Evolutionary conservation across 2,113 vertebrate species (phyloP).

Genomic region (Eulacestoma nigropectus): DNA sequence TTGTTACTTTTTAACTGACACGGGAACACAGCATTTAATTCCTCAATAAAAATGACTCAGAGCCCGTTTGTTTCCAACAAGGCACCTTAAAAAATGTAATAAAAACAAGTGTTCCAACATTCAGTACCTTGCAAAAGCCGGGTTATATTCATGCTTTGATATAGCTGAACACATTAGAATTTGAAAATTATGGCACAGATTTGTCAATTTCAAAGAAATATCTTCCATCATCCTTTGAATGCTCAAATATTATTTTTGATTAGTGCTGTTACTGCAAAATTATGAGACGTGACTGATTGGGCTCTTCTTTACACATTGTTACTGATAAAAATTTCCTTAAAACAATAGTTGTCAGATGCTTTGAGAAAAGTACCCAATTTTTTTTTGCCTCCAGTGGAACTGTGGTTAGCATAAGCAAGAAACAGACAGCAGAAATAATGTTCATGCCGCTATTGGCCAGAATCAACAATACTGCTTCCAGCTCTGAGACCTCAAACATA

Average conservation of each 20-base stretch:
- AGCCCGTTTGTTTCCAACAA: background rate
- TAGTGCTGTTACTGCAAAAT: background rate
- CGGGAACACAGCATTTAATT: background rate
- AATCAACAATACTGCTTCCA: background rate
- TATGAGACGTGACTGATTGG: background rate
- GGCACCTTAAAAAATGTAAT: background rate
- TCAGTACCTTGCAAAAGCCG: background rate
- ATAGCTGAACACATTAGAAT: background rate
- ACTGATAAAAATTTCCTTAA: background rate
- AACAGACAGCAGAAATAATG: background rate
- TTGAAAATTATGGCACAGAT: background rate
- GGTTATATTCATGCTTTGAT: background rate
- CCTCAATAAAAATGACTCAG: background rate
- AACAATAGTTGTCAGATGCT: background rate
- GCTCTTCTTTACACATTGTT: background rate
- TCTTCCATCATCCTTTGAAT: background rate
- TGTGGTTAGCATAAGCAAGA: background rate
- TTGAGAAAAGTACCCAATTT: background rate
- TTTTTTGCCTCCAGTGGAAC: background rate
- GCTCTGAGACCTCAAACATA: background rate
- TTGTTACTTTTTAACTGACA: slow-evolving; percentile 10
- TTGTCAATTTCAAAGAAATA: background rate
- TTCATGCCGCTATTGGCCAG: background rate
- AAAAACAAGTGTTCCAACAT: background rate
- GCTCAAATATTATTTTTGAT: background rate